Evolutionary conservation across 2,797 vertebrate species (phyloP).

Genomic region (Synaphobranchus kaupii): DNA sequence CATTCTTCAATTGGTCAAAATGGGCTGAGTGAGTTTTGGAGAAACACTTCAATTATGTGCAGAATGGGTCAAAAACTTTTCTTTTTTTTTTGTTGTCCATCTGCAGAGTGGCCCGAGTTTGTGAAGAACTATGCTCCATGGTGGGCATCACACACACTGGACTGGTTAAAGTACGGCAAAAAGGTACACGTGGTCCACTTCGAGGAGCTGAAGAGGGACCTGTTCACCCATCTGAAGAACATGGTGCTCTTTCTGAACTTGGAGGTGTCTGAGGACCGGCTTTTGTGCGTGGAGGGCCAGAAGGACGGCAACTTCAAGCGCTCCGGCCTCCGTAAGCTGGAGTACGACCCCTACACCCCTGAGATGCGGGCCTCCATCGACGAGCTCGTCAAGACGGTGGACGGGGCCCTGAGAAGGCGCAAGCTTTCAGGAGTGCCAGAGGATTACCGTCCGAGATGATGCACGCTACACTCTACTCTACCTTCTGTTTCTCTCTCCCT

Average conservation of each 20-base stretch:
- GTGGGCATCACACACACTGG: constrained; percentile 95
- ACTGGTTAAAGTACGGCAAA: constrained; percentile 92
- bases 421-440: constrained; percentile 87
- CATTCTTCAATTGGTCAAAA: too few species aligned
- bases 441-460: constrained; percentile 94
- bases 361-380: constrained; percentile 86
- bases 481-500: constrained; percentile 32
- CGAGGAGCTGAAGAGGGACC: constrained; percentile 87
- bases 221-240: constrained; percentile 85
- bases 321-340: constrained; percentile 89
- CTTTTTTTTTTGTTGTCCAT: constrained; percentile 12
- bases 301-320: constrained; percentile 98
- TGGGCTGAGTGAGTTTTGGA: too few species aligned
- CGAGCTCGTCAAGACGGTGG: constrained; percentile 85
- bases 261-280: constrained; percentile 82
- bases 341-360: constrained; percentile 89
- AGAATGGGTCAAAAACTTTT: not conserved
- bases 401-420: constrained; percentile 78
- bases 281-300: constrained; percentile 95
- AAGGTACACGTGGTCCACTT: constrained; percentile 91
- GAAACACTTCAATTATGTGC: too few species aligned
- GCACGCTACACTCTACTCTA: constrained; percentile 27
- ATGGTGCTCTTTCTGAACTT: constrained; percentile 87
- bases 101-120: constrained; percentile 95
- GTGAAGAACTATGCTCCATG: constrained; percentile 93